These are phyloP conservation scores for Ptychoptera albimana DNA, from an alignment of 2,888 invertebrate species.

Conservation along the genomic window DNA sequence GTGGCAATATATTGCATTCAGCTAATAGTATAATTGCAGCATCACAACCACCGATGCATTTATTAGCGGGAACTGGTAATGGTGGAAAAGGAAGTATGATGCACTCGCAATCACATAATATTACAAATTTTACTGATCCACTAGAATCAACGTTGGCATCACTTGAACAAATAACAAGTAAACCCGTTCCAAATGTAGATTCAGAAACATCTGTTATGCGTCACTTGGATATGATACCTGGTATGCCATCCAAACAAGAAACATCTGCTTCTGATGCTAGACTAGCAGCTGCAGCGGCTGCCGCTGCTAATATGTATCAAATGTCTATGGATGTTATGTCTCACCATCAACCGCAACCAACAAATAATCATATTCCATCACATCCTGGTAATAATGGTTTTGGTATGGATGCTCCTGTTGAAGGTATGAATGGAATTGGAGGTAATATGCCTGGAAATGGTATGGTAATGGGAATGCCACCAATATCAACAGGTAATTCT, in stretches of 20 bases:
- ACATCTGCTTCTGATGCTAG: constrained; percentile 14
- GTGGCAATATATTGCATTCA: constrained; percentile 7
- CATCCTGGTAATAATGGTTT: constrained; percentile 12
- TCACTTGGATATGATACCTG: constrained; percentile 32
- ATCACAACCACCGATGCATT: constrained; percentile 1
- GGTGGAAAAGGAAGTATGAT: neutral
- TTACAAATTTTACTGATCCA: constrained; percentile 41
- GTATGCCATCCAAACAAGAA: constrained; percentile 21
- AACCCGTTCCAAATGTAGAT: constrained; percentile 33
- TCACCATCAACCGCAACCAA: constrained; percentile 17
- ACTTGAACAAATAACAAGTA: constrained; percentile 35
- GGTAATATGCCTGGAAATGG: constrained; percentile 20
- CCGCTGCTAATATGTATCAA: constrained; percentile 18
- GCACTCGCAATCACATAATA: constrained; percentile 15
- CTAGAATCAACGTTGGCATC: constrained; percentile 55
- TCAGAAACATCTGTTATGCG: constrained; percentile 34
- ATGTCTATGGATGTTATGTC: constrained; percentile 20
- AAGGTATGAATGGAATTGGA: constrained; percentile 8
- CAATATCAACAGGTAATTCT: constrained; percentile 17
- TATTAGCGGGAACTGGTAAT: neutral
- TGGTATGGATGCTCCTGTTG: constrained; percentile 9
- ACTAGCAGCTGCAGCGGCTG: constrained; percentile 7
- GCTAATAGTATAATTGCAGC: neutral
- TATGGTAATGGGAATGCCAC: constrained; percentile 18
- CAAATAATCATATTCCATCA: constrained; percentile 7